Conservation (phyloP, 1,140 invertebrate genomes). For the Paraescarpia echinospica region DNA sequence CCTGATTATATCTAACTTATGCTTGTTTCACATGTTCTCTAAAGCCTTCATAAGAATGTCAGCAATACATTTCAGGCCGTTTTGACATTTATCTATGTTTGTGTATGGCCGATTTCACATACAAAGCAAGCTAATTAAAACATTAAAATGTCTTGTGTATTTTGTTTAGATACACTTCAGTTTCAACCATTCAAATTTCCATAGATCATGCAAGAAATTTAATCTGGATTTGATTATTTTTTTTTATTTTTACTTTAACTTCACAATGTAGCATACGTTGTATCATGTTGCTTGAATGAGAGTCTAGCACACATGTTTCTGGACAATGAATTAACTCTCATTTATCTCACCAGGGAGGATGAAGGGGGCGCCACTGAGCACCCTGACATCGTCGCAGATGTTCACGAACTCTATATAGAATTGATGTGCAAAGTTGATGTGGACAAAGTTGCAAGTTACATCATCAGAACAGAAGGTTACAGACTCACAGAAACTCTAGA, state of each 20-base stretch:
- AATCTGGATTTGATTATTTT: not conserved
- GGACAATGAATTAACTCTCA: not conserved
- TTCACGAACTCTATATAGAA: constrained; percentile 63
- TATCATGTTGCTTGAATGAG: not conserved
- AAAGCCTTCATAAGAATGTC: constrained; percentile 5
- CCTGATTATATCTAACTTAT: not conserved
- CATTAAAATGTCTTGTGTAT: too few relatives aligned
- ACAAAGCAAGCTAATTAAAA: not conserved
- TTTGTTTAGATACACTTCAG: too few relatives aligned
- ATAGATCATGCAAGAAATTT: not conserved
- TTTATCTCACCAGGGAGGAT: not conserved
- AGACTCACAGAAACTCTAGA: constrained; percentile 58
- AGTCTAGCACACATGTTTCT: not conserved
- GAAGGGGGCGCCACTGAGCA: constrained; percentile 28
- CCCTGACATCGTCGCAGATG: constrained; percentile 43
- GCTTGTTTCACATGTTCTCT: not conserved
- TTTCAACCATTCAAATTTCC: not conserved
- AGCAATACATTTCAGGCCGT: not conserved
- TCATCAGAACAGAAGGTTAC: constrained; percentile 57
- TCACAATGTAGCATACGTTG: not conserved
- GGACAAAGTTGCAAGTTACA: constrained; percentile 57
- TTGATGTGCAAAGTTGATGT: constrained; percentile 70
- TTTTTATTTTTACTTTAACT: not conserved
- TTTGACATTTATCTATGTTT: constrained; percentile 7
- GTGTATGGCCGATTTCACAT: not conserved